Percentiles rank a stretch among this genome's conserved stretches.
These are phyloP conservation scores for Actinostola sp. DNA, from an alignment of 92 coral and sea anemone genomes.

Conservation along the genomic window DNA sequence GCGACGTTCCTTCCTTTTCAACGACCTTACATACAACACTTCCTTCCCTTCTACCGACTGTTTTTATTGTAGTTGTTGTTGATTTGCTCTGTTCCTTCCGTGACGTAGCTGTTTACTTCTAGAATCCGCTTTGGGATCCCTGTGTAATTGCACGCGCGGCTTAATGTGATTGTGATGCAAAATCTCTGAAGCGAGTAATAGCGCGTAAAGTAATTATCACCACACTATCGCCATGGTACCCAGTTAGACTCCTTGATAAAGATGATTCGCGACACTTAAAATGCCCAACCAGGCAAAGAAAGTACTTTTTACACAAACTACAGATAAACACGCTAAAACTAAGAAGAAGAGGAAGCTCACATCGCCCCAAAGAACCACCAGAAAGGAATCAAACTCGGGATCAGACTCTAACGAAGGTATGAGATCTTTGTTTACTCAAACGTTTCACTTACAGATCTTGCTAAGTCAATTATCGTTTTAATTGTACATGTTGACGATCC, in stretches of 20 bases:
- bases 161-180: conserved; percentile 28
- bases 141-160: conserved; percentile 6
- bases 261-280: conserved; percentile 31
- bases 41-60: too few species aligned
- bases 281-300: conserved; percentile 79
- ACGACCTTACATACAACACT: too few species aligned
- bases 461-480: conserved; percentile 35
- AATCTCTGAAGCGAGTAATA: conserved; percentile 9
- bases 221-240: conserved; percentile 28
- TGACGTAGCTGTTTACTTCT: too few species aligned
- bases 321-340: conserved; percentile 59
- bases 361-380: conserved; percentile 22
- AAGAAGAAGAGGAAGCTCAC: conserved; percentile 79
- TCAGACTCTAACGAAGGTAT: conserved; percentile 79
- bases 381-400: conserved; percentile 51
- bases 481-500: conserved; percentile 22
- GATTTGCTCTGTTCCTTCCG: too few species aligned
- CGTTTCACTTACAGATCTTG: conserved; percentile 7
- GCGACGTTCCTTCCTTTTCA: too few species aligned
- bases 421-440: conserved; percentile 49
- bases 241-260: neutral
- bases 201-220: conserved; percentile 14
- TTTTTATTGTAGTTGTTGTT: too few species aligned
- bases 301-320: conserved; percentile 36
- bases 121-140: too few species aligned